phyloP scores from a whole-genome alignment of 2,888 invertebrate genomes.

The Amblyteles armatorius region DNA sequence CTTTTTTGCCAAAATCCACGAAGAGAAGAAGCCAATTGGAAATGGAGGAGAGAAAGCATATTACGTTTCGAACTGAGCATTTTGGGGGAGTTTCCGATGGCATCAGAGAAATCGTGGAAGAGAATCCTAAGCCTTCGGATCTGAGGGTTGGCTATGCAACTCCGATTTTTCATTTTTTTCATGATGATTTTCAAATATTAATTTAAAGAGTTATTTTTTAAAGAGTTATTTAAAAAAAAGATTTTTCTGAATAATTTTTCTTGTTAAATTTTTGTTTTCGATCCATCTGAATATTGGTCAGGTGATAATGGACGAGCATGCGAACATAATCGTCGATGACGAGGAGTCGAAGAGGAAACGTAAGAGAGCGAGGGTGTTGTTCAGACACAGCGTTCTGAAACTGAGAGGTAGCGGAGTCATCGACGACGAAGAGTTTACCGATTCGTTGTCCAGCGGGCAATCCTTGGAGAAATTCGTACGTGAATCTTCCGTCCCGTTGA shows the following conservation, averaged over 20 bases:
- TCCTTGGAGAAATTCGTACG: conserved; percentile 55
- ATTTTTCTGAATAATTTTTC: background rate
- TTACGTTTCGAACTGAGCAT: conserved; percentile 54
- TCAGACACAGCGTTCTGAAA: conserved; percentile 65
- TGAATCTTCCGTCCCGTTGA: background rate
- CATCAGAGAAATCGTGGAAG: background rate
- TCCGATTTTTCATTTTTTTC: background rate
- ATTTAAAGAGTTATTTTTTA: background rate
- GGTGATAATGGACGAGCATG: conserved; percentile 78
- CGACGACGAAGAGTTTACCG: conserved; percentile 62
- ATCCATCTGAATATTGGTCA: conserved; percentile 44
- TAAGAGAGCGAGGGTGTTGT: conserved; percentile 69
- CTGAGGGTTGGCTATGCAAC: conserved; percentile 46
- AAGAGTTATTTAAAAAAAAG: background rate
- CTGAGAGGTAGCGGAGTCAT: conserved; percentile 32
- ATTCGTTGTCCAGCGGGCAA: conserved; percentile 75
- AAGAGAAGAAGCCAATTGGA: conserved; percentile 57
- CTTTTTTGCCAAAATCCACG: conserved; percentile 62
- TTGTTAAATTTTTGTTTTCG: conserved; percentile 15
- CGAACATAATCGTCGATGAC: conserved; percentile 75
- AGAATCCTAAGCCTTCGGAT: conserved; percentile 45
- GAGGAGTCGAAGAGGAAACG: conserved; percentile 70
- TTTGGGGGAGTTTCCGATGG: background rate
- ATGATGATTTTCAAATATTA: background rate
- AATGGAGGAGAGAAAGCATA: conserved; percentile 67